A percentile compares a stretch with the other conserved stretches of the same genome.
These are phyloP conservation scores for Eriocheir sinensis DNA, from an alignment of 1,140 invertebrate species.

Conservation along the genomic window DNA sequence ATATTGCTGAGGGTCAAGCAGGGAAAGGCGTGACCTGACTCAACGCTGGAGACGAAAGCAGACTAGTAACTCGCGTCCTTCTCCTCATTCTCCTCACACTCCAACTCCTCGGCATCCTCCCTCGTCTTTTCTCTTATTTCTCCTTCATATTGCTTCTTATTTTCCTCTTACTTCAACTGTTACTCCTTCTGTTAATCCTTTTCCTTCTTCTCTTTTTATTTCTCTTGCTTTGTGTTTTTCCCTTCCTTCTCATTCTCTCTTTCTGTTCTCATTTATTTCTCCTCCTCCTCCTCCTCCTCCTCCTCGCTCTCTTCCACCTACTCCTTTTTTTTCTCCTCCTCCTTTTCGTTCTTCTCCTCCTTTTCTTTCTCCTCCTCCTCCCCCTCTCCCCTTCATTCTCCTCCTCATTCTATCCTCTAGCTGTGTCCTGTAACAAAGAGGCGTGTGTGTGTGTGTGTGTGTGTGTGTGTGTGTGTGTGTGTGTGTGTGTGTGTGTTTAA, in stretches of 20 bases:
- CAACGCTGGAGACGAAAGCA: not conserved
- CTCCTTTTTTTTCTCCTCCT: not conserved
- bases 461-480: conserved; percentile 1
- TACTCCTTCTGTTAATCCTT: not conserved
- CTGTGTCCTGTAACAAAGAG: too few relatives aligned
- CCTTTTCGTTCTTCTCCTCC: not conserved
- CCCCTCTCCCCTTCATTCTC: not conserved
- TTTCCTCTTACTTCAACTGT: not conserved
- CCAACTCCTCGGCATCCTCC: not conserved
- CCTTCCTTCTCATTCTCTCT: too few relatives aligned
- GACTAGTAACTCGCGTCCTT: not conserved
- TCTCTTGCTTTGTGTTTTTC: too few relatives aligned
- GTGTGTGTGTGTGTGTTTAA: not conserved
- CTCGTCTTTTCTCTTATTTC: not conserved
- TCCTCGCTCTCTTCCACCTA: too few relatives aligned
- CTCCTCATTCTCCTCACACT: not conserved
- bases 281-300: not conserved
- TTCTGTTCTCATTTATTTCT: not conserved
- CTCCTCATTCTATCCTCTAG: too few relatives aligned
- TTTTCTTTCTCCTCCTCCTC: not conserved
- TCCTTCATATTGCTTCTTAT: not conserved
- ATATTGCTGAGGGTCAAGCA: conserved; percentile 23
- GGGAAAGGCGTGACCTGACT: not conserved
- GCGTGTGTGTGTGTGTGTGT: too few relatives aligned
- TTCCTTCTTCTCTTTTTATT: not conserved